Percentiles rank a stretch among this genome's conserved stretches.
Evolutionary conservation across 2,797 vertebrate genomes (phyloP).

Genomic region (Apodemus agrarius): DNA sequence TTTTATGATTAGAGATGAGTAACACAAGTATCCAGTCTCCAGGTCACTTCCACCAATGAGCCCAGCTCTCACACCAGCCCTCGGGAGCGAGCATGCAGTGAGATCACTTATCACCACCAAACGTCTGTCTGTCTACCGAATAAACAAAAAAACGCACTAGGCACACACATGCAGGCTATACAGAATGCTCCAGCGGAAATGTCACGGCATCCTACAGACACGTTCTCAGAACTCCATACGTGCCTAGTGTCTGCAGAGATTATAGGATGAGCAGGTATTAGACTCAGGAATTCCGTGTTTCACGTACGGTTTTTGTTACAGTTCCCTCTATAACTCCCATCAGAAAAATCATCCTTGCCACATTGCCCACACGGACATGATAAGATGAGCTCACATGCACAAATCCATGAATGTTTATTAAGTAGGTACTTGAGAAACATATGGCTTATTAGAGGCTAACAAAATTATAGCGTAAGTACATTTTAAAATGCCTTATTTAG

Average conservation of each 20-base stretch:
- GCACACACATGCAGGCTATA: background rate
- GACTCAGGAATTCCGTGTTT: background rate
- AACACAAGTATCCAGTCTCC: conserved; percentile 64
- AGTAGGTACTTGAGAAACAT: background rate
- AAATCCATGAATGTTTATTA: background rate
- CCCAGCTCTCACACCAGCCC: conserved; percentile 9
- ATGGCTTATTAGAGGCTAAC: background rate
- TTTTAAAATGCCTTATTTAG: conserved; percentile 32
- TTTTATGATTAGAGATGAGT: conserved; percentile 78
- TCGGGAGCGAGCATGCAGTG: background rate
- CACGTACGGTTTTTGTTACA: background rate
- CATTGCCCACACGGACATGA: background rate
- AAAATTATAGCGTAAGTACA: conserved; percentile 8
- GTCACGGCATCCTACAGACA: background rate
- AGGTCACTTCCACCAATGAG: conserved; percentile 38
- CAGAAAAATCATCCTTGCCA: background rate
- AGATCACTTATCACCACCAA: background rate
- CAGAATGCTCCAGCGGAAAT: background rate
- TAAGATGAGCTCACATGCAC: background rate
- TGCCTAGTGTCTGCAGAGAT: background rate
- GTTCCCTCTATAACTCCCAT: background rate
- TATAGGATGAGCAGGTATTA: background rate
- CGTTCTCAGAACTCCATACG: background rate
- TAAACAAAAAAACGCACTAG: background rate
- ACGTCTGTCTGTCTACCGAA: background rate